phyloP scores from a whole-genome alignment of 2,888 invertebrate species.

The Limnephilus marmoratus region DNA sequence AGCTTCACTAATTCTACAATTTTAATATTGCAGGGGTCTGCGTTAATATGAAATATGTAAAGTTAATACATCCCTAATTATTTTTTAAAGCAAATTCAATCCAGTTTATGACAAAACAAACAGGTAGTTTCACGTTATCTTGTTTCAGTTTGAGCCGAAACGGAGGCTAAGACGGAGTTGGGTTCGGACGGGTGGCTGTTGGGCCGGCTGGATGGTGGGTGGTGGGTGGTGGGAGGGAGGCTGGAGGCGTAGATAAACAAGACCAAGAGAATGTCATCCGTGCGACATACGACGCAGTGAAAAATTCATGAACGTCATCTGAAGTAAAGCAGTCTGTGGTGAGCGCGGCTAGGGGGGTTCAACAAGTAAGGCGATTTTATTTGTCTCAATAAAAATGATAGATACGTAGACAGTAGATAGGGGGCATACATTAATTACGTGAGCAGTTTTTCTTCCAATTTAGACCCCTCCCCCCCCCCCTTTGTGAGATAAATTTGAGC shows the following conservation, averaged over 20 bases:
- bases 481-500: too few species aligned
- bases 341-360: background rate
- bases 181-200: background rate
- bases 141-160: background rate
- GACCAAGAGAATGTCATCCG: slow-evolving; percentile 49
- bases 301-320: slow-evolving; percentile 64
- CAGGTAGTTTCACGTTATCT: background rate
- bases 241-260: slow-evolving; percentile 44
- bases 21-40: too few species aligned
- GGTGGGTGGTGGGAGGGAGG: background rate
- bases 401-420: background rate
- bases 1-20: too few species aligned
- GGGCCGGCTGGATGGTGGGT: background rate
- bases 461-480: too few species aligned
- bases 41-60: too few species aligned
- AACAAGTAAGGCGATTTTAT: background rate
- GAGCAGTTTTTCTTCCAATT: too few species aligned
- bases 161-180: background rate
- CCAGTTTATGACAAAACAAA: background rate
- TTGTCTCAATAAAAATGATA: background rate
- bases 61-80: too few species aligned
- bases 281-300: slow-evolving; percentile 57
- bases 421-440: too few species aligned
- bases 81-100: background rate
- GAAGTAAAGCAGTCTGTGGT: slow-evolving; percentile 34